phyloP scores from a whole-genome alignment of 2,113 vertebrate genomes.

The Bos taurus region DNA sequence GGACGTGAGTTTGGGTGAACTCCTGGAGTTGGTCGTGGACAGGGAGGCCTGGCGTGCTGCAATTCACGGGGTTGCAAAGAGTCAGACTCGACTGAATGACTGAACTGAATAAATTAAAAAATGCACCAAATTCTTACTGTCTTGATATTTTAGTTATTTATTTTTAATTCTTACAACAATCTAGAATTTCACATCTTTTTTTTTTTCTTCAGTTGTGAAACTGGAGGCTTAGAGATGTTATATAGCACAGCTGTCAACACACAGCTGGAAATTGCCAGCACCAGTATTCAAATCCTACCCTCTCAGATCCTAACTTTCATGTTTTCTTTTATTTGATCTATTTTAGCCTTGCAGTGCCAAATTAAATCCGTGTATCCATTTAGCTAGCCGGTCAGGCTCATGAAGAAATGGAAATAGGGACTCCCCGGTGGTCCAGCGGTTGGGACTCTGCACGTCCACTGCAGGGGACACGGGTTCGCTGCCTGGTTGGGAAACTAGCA shows the following conservation, averaged over 20 bases:
- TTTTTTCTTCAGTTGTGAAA: background rate
- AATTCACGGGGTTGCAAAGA: no score
- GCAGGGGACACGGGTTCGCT: accelerated
- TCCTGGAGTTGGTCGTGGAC: no score
- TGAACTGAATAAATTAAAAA: no score
- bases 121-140: no score
- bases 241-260: background rate
- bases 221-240: background rate
- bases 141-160: no score
- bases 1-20: no score
- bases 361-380: background rate
- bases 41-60: no score
- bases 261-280: background rate
- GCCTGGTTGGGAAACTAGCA: background rate
- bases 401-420: background rate
- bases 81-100: no score
- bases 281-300: background rate
- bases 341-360: background rate
- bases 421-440: background rate
- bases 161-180: background rate
- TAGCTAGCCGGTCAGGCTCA: background rate
- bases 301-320: background rate
- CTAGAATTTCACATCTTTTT: background rate
- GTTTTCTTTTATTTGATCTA: background rate
- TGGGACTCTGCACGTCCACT: accelerated